Base-by-base conservation (phyloP, 2,888 invertebrate species). In the Ganaspis brasiliensis region DNA sequence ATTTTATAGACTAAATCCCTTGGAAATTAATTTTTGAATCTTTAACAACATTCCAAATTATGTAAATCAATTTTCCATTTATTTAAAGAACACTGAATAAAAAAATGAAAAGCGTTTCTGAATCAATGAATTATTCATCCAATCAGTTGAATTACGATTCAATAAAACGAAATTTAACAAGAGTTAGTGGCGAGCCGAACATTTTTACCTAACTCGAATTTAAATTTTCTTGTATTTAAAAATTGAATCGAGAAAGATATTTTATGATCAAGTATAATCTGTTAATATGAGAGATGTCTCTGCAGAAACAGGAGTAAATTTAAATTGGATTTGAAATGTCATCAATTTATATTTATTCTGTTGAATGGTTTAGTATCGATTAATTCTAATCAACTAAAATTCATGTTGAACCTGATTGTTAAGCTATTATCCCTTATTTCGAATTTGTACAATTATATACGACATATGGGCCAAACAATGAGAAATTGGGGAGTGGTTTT, bases 381-480 rank as follows among this genome's bases (percentile, higher is more conserved):
- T 31, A 31, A 31, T 31, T 31, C 3, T 31, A 31, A 31, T 31
- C 31, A 31, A 31, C 3, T 31, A 31, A 31, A 31, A 31, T 31
- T 31, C 31, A 31, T 21, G 40, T 40, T 24, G 12, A 19, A 24
- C 40, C n/a, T 40, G n/a, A 21, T 67, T 3, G 21, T 67, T 67
- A n/a, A 21, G n/a, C 21, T 67, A 67, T 45, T 24, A 49, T 67
- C 67, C 45, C 40, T 63, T 67, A 45, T 67, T 45, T 67, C 45
- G 2, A 24, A 63, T 63, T 67, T 67, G 67, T 67, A 67, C 40
- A 73, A 76, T 81, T 79, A 74, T 82, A 79, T 79, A 83, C 84
- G 87, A 87, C 88, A 88, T 87, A 88, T 88, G 88, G 86, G 83
- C 79, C 80, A 87, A 85, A 87, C 86, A 87, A 87, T 85, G 84